These are phyloP conservation scores for Bubalus kerabau DNA, from an alignment of 2,113 vertebrate genomes.

Conservation along the genomic window DNA sequence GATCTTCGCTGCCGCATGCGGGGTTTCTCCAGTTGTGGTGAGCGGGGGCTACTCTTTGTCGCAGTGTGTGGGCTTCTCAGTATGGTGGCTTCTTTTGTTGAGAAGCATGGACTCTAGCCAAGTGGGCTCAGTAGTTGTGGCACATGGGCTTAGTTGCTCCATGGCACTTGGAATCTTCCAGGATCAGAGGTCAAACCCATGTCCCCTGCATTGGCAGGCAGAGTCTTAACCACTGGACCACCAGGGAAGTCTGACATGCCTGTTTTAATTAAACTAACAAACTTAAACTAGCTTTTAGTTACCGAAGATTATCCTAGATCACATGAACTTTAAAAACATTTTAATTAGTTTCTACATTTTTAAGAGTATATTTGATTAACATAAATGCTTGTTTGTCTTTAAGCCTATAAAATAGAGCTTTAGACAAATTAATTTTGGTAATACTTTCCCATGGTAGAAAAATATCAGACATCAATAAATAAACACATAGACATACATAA, in stretches of 20 bases:
- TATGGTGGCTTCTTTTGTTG: neutral
- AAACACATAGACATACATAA: neutral
- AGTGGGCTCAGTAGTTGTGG: neutral
- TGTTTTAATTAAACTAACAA: neutral
- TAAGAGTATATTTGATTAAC: neutral
- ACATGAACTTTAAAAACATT: neutral
- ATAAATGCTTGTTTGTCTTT: neutral
- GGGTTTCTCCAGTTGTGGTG: neutral
- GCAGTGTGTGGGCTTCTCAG: neutral
- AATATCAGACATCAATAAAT: neutral
- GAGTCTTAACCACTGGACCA: neutral
- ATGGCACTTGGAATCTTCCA: neutral
- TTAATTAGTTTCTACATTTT: neutral
- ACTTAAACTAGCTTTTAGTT: neutral
- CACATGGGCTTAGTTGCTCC: neutral
- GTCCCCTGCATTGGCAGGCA: neutral
- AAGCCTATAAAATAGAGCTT: neutral
- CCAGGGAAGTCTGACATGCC: neutral
- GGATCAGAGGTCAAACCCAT: neutral
- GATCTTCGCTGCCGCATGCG: fast-evolving
- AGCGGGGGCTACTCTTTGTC: neutral
- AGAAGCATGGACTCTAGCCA: neutral
- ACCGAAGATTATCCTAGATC: neutral
- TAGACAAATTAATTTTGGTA: neutral
- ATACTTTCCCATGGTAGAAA: neutral